Evolutionary conservation across 2,113 vertebrate species (phyloP).

Genomic region (Pleuronectes platessa): DNA sequence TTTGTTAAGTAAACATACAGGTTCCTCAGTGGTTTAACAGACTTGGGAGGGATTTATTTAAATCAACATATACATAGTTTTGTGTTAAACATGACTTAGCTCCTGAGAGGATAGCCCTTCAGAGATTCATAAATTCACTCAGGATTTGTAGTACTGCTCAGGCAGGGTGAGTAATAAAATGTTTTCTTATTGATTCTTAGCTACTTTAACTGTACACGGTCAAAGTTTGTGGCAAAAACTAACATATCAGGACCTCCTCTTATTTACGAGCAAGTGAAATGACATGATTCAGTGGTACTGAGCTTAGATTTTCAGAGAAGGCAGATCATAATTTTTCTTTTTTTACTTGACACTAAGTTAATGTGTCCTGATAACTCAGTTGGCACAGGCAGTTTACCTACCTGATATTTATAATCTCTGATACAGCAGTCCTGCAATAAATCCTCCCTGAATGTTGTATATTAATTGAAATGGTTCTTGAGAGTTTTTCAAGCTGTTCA

Average conservation of each 20-base stretch:
- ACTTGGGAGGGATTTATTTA: slow-evolving; percentile 7
- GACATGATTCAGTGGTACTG: slow-evolving; percentile 28
- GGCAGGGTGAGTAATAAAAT: slow-evolving; percentile 39
- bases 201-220: slow-evolving; percentile 50
- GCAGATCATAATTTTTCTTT: slow-evolving; percentile 6
- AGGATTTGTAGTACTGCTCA: slow-evolving; percentile 54
- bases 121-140: slow-evolving; percentile 62
- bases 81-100: slow-evolving; percentile 39
- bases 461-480: neutral
- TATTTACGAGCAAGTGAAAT: slow-evolving; percentile 57
- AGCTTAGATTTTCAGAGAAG: slow-evolving; percentile 22
- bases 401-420: neutral
- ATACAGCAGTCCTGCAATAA: neutral
- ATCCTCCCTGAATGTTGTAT: neutral
- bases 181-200: slow-evolving; percentile 64
- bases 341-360: slow-evolving; percentile 14
- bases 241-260: slow-evolving; percentile 60
- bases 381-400: neutral
- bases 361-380: neutral
- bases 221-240: slow-evolving; percentile 44
- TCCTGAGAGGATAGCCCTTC: slow-evolving; percentile 38
- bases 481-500: neutral
- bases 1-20: slow-evolving; percentile 20
- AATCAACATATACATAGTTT: slow-evolving; percentile 41
- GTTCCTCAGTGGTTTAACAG: slow-evolving; percentile 16